These are phyloP conservation scores for Scylla paramamosain DNA, from an alignment of 1,140 invertebrate genomes.

Conservation along the genomic window DNA sequence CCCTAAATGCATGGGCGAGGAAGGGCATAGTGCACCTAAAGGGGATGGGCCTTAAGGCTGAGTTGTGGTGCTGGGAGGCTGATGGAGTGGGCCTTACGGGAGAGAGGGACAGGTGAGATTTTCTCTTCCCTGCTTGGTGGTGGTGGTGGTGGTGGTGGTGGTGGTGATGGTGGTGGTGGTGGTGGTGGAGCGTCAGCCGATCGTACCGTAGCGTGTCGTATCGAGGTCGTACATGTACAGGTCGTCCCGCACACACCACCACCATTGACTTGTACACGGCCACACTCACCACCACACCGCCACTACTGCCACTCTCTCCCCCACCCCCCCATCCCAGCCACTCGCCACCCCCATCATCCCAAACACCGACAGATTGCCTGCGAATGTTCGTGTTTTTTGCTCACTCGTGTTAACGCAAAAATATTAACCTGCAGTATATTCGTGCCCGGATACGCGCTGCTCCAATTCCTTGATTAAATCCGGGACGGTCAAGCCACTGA, in stretches of 20 bases:
- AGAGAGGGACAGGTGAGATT: slow-evolving; percentile 39
- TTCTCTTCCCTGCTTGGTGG: background rate
- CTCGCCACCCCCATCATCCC: background rate
- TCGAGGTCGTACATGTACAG: background rate
- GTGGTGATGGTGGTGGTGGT: slow-evolving; percentile 19
- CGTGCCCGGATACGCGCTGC: background rate
- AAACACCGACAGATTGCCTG: slow-evolving; percentile 20
- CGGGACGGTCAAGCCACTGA: background rate
- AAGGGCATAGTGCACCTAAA: background rate
- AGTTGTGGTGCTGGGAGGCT: background rate
- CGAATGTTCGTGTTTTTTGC: background rate
- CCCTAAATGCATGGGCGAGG: slow-evolving; percentile 56
- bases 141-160: background rate
- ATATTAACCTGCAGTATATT: slow-evolving; percentile 24
- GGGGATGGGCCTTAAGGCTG: slow-evolving; percentile 45
- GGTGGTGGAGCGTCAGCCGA: background rate
- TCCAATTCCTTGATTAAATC: slow-evolving; percentile 24
- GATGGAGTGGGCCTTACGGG: slow-evolving; percentile 32
- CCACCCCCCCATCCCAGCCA: background rate
- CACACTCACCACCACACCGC: background rate
- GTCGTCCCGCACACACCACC: background rate
- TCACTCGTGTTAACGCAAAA: background rate
- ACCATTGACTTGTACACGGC: background rate
- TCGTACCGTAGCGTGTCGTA: background rate
- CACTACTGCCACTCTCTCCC: background rate